These are phyloP conservation scores for Hemitrygon akajei DNA, from an alignment of 2,797 vertebrate species.

Conservation along the genomic window DNA sequence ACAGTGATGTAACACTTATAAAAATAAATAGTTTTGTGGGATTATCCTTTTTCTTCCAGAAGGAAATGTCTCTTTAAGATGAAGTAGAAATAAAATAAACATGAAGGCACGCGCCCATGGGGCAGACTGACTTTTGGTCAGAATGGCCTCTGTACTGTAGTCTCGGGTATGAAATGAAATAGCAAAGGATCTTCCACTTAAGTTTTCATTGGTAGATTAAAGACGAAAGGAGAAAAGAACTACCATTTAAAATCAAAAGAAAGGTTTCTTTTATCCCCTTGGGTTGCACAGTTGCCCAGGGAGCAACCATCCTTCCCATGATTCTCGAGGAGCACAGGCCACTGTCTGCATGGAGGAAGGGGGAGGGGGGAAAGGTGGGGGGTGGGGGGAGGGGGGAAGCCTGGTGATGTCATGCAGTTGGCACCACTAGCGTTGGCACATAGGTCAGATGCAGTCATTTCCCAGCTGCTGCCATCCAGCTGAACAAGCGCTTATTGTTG, in stretches of 20 bases:
- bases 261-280: conserved; percentile 1
- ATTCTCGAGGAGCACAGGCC: neutral
- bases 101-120: no score
- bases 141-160: neutral
- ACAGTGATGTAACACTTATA: no score
- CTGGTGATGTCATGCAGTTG: conserved; percentile 34
- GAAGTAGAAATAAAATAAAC: neutral
- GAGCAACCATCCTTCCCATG: neutral
- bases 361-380: conserved; percentile 39
- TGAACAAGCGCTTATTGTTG: conserved; percentile 31
- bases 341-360: conserved; percentile 35
- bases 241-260: conserved; percentile 24
- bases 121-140: neutral
- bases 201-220: neutral
- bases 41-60: neutral
- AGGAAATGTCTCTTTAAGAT: neutral
- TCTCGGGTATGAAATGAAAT: neutral
- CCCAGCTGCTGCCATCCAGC: conserved; percentile 29
- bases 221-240: neutral
- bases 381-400: conserved; percentile 49
- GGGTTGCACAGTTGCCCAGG: neutral
- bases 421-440: conserved; percentile 17
- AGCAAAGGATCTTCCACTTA: neutral
- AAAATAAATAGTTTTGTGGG: neutral
- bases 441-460: conserved; percentile 26